Evolutionary conservation across 2,888 invertebrate species (phyloP), one percentile per base, ranked within the genome.

Genomic region (Cotesia congregata): DNA sequence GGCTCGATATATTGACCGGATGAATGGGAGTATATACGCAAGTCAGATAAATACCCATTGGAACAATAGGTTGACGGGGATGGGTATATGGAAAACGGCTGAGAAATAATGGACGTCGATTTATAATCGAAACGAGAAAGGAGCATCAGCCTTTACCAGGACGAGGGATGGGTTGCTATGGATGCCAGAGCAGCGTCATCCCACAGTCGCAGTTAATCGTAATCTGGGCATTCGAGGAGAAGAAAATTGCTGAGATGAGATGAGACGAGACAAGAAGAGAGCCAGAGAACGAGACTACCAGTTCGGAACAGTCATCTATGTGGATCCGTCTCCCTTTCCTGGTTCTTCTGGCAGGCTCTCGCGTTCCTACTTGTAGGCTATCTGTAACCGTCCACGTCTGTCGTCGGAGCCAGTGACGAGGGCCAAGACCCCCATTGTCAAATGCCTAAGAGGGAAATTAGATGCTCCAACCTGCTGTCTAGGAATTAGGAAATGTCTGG

Each of bases 361-460:
- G 75, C 39, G 71, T 40, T 38, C 71, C 79, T 77, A 81, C 80
- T 75, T 67, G 80, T 76, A 82, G 50, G 80, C 83, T 80, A 85
- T 84, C 82, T 80, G 81, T 84, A 83, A 80, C 79, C 81, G 79
- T 84, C 79, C 76, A 77, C 80, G 80, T 80, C 82, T 78, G 65
- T 67, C 72, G 62, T 67, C 68, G 50, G 76, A 76, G 76, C 61
- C 79, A 60, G 74, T 79, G 79, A 80, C 81, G 79, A 82, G 79
- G 83, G 82, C 80, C 41, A 74, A 73, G 68, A 75, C 68, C 74
- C 50, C 72, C 74, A 65, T 60, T 60, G 38, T 64, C 79, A 82
- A 84, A 84, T 83, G 85, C 81, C 85, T 85, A 83, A 71, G 81
- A 82, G 83, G 85, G 85, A 85, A 85, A 85, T 85, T 85, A 85